A percentile compares a stretch with the other conserved stretches of the same genome.
These are phyloP conservation scores for Anser cygnoides DNA, from an alignment of 2,113 vertebrate species.

Conservation along the genomic window DNA sequence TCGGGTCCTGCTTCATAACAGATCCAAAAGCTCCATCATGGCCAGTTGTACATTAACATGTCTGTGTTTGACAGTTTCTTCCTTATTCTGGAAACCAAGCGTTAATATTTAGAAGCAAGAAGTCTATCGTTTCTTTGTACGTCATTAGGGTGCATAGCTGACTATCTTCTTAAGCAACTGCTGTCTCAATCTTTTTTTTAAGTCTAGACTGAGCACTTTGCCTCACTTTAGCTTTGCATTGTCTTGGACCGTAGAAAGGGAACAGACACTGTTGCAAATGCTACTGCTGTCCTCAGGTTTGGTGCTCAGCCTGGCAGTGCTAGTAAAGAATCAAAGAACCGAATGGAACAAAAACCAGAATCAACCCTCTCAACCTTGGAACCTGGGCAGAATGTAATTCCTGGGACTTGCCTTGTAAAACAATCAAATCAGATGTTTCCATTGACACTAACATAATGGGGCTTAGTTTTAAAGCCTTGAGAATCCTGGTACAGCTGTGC, in stretches of 20 bases:
- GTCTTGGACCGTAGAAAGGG: not conserved
- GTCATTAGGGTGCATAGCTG: not conserved
- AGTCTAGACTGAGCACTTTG: not conserved
- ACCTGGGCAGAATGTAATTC: not conserved
- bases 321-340: not conserved
- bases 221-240: not conserved
- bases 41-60: not conserved
- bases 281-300: not conserved
- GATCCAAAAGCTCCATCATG: not conserved
- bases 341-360: not conserved
- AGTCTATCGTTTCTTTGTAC: not conserved
- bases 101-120: conserved; percentile 20
- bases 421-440: rapidly evolving
- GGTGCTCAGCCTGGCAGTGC: not conserved
- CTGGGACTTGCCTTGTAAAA: not conserved
- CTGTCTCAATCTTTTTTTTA: not conserved
- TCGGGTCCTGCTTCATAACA: not conserved
- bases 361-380: not conserved
- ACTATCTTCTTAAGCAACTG: not conserved
- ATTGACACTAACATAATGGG: not conserved
- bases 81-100: not conserved
- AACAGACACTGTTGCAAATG: not conserved
- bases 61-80: not conserved
- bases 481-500: not conserved
- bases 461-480: not conserved